Evolutionary conservation across 2,888 invertebrate species (phyloP).

Genomic region (Oscheius myriophilus): DNA sequence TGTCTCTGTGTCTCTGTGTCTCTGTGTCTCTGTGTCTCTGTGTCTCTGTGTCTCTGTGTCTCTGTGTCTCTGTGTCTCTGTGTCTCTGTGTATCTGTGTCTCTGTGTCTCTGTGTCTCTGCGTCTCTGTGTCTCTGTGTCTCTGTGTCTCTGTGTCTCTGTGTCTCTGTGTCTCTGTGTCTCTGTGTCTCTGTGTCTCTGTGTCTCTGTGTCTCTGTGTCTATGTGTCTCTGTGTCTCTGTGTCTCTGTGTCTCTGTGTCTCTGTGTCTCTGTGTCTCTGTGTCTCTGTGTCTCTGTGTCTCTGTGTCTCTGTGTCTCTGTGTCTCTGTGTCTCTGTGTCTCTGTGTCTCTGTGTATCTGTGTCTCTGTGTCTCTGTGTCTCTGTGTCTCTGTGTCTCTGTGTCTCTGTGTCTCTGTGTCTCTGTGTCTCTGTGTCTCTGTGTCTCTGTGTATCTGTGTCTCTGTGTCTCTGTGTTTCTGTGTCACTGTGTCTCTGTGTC

Average conservation of each 20-base stretch:
- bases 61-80: too few species aligned
- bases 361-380: too few species aligned
- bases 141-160: slow-evolving; percentile 1
- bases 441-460: slow-evolving; percentile 2
- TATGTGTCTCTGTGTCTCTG: too few species aligned
- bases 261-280: background rate
- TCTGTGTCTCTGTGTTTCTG: slow-evolving; percentile 9
- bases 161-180: slow-evolving; percentile 4
- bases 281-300: slow-evolving; percentile 4
- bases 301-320: slow-evolving; percentile 9
- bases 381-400: too few species aligned
- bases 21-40: slow-evolving; percentile 8
- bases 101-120: background rate
- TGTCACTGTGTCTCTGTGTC: too few species aligned
- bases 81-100: slow-evolving; percentile 3
- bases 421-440: slow-evolving; percentile 5
- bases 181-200: too few species aligned
- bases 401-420: background rate
- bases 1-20: background rate
- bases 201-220: too few species aligned
- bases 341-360: too few species aligned
- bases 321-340: slow-evolving; percentile 12
- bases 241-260: too few species aligned
- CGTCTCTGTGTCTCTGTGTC: too few species aligned
- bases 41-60: background rate